Conservation (phyloP, 2,797 vertebrate genomes). For the Pseudochirops cupreus region DNA sequence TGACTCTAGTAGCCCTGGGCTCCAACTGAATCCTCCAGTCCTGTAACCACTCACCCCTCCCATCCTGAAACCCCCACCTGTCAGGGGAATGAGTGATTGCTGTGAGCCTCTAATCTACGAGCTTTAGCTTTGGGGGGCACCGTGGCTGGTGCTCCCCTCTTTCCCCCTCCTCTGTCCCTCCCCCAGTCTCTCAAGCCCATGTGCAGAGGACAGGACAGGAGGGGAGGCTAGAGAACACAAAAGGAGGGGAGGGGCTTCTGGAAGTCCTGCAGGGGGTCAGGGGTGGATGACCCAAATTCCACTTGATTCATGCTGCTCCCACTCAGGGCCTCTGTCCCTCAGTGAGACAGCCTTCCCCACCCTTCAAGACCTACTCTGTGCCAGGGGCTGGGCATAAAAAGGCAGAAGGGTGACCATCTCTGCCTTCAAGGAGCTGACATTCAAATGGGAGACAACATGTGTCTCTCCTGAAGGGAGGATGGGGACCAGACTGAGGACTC, state of each 20-base stretch:
- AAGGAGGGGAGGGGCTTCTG: too few relatives aligned
- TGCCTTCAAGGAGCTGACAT: background rate
- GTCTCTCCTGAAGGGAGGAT: too few relatives aligned
- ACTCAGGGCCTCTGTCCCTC: too few relatives aligned
- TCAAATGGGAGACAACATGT: background rate
- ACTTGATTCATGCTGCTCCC: background rate
- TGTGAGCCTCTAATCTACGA: background rate
- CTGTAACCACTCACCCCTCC: background rate
- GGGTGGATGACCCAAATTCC: too few relatives aligned
- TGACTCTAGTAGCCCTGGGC: background rate
- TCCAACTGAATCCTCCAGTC: background rate
- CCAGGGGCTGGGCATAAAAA: background rate
- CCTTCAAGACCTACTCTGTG: background rate
- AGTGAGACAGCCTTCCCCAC: too few relatives aligned
- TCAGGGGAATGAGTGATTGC: background rate
- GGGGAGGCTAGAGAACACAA: too few relatives aligned
- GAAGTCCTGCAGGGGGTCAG: too few relatives aligned
- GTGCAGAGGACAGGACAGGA: background rate
- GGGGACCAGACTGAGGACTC: too few relatives aligned
- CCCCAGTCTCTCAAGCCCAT: background rate
- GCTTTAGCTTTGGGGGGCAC: background rate
- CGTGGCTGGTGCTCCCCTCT: background rate
- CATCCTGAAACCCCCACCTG: background rate
- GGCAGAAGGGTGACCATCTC: background rate
- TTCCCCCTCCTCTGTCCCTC: too few relatives aligned